Evolutionary conservation across 1,140 invertebrate genomes (phyloP).

Genomic region (Magallana angulata): DNA sequence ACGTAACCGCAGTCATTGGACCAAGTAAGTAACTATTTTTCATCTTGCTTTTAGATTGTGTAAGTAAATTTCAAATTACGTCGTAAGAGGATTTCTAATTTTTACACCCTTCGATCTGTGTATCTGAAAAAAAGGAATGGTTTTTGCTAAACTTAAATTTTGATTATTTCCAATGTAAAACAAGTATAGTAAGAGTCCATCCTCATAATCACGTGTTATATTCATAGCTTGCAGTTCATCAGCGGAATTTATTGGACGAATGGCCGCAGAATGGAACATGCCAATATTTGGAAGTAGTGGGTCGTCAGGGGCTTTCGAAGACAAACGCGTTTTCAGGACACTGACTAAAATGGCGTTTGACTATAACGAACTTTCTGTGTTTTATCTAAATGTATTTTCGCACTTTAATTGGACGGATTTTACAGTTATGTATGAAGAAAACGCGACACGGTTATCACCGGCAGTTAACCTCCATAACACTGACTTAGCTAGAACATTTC

Average conservation of each 20-base stretch:
- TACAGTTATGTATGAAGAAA: not conserved
- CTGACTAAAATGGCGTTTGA: not conserved
- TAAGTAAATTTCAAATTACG: no score
- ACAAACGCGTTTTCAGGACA: not conserved
- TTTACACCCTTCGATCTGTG: no score
- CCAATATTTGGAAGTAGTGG: not conserved
- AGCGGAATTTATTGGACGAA: not conserved
- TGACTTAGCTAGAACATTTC: not conserved
- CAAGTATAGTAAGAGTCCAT: no score
- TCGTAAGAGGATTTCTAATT: no score
- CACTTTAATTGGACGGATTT: slow-evolving; percentile 2
- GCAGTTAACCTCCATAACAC: not conserved
- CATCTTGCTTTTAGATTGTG: no score
- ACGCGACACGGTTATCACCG: not conserved
- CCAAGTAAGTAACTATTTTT: not conserved
- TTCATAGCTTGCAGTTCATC: not conserved
- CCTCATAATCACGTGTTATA: no score
- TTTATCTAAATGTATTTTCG: not conserved
- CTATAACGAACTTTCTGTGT: not conserved
- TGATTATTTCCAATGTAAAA: no score
- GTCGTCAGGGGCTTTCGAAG: not conserved
- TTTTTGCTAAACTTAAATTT: no score
- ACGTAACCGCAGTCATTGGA: not conserved
- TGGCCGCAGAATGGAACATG: not conserved
- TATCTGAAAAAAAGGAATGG: no score